Base-by-base conservation (phyloP, 2,888 invertebrate genomes). In the Mactromeris polynyma region DNA sequence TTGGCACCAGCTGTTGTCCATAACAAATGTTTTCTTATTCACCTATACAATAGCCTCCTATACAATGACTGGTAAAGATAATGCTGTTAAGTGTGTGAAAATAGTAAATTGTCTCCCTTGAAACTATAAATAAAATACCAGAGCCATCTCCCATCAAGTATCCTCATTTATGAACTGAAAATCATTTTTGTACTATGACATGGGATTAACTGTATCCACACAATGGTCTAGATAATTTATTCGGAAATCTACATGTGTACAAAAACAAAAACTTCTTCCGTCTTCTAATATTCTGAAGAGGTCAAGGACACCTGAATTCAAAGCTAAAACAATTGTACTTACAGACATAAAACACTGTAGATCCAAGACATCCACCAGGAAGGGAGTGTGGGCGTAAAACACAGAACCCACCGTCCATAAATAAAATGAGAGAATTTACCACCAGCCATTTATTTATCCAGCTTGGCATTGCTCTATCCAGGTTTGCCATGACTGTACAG, bases 381-480 rank as follows among this genome's bases (percentile, higher is more conserved):
- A 85, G 58, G 4, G 81, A 81, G 79, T 86, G 89, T 40, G 89
- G 89, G 14, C 86, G 26, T 19, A 89, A 51, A 1, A 89, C 87
- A 78, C 86, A 89, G 78, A 89, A 89, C 7, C 69, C n/a, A 38
- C 89, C 89, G 54, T 87, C 89, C 17, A 84, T 81, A 0, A 87
- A 31, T 11, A 84, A 77, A 21, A 89, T 81, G 14, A 73, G 33
- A 7, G 81, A 26, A 38, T 86, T 83, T 19, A 87, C 51, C 77
- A 54, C 31, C 58, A 89, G 26, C 89, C 89, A 89, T 38, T 86
- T 89, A 58, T 78, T 38, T 0, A 89, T 54, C 89, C 89, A 89
- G 26, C 26, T 51, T 2, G 89, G 89, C 46, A 89, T 87, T 33
- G 85, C 69, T 42, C 85, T 40, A 38, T 86, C 83, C 36, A 64